Base-by-base conservation (phyloP, 1,140 invertebrate species). In the Dinothrombium tinctorium region DNA sequence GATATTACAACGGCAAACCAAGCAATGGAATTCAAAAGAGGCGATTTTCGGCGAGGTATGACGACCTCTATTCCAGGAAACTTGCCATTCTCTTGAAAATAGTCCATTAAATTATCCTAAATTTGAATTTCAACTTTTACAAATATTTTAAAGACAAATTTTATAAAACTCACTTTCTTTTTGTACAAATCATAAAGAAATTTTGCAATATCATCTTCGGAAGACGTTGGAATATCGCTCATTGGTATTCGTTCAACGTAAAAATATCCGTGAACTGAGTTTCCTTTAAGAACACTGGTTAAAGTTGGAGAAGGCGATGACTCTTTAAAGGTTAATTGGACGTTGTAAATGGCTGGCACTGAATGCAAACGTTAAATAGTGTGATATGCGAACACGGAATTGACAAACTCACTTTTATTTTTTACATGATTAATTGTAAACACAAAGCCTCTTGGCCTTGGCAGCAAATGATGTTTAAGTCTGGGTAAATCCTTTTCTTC, bases 391-490 rank as follows among this genome's bases (percentile, higher is more conserved):
- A 3, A 4, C 5, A 22, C 25, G 15, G n/a, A 37, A 15, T n/a
- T 21, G 15, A 19, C 11, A 19, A 15, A 28, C 33, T 32, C 36
- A 46, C 41, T 21, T 17, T 32, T 19, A 23, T 46, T 29, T 37
- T 43, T 43, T 4, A 54, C 39, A 41, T 51, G 37, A 20, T 42
- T 15, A 26, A 47, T 40, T 43, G 32, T 40, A 38, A 45, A 46
- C 39, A 56, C 53, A 55, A 95, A 95, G 9, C 89, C 89, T 58
- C 76, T 80, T 3, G 83, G 83, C 37, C 87, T 65, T n/a, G 89
- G 89, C 24, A 81, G 72, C 23, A 95, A 63, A 60, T 90, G 84
- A 55, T 92, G 73, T 50, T 87, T 82, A 22, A 92, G 62, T 49
- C 72, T 57, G 3, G 80, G 74, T 47, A 92, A 66, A 48, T 80